A percentile compares a stretch with the other conserved stretches of the same genome.
Conservation (phyloP, 2,113 vertebrate species). For the Erythrolamprus reginae region DNA sequence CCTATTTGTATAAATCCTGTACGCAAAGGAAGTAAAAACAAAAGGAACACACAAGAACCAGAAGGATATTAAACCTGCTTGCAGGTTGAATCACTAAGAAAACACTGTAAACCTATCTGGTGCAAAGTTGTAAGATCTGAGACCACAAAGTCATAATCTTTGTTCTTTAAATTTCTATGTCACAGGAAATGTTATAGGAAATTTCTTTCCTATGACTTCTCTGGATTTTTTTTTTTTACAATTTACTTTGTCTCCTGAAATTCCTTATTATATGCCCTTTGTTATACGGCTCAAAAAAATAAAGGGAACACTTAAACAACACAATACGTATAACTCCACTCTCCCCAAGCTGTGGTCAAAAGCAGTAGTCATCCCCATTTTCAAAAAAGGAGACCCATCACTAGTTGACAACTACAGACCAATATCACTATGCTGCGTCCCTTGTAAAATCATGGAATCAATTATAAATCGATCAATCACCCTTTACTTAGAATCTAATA, state of each 20-base stretch:
- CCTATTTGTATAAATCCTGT: constrained; percentile 82
- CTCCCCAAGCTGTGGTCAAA: too few relatives aligned
- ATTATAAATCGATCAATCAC: too few relatives aligned
- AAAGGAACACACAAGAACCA: constrained; percentile 41
- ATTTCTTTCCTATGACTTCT: background rate
- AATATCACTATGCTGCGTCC: too few relatives aligned
- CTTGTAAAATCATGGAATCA: too few relatives aligned
- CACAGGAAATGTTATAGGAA: too few relatives aligned
- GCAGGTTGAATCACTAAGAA: constrained; percentile 60
- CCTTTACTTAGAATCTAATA: too few relatives aligned
- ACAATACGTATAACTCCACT: too few relatives aligned
- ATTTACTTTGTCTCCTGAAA: fast-evolving
- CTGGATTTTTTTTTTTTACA: fast-evolving
- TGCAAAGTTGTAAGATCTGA: background rate
- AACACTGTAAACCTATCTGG: background rate
- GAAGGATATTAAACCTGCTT: constrained; percentile 77
- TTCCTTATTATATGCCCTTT: fast-evolving
- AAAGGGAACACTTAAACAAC: too few relatives aligned
- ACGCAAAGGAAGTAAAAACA: constrained; percentile 50
- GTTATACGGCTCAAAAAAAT: too few relatives aligned
- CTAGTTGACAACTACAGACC: too few relatives aligned
- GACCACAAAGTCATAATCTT: background rate
- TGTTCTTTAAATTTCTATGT: fast-evolving
- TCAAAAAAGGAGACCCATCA: too few relatives aligned
- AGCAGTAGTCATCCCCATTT: too few relatives aligned